These are phyloP conservation scores for Urocolius indicus DNA, from an alignment of 2,113 vertebrate species.

Conservation along the genomic window DNA sequence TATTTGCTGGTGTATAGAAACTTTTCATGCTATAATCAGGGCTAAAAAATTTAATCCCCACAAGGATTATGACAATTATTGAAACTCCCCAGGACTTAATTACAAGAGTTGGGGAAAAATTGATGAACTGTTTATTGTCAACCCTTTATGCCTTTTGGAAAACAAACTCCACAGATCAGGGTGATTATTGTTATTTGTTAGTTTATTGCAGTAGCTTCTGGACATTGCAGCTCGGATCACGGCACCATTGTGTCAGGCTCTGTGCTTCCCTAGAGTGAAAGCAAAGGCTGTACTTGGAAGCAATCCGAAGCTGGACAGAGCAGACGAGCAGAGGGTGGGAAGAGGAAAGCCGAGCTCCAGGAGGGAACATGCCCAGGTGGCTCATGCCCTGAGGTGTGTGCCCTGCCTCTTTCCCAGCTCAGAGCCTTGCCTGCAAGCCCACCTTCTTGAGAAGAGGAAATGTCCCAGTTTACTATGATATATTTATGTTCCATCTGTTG, in stretches of 20 bases:
- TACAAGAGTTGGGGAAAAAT: slow-evolving; percentile 20
- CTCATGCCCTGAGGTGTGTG: not conserved
- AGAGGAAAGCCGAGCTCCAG: not conserved
- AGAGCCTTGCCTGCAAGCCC: not conserved
- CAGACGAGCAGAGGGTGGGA: not conserved
- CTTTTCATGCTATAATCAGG: not conserved
- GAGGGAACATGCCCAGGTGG: not conserved
- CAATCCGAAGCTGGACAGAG: not conserved
- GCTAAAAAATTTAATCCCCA: slow-evolving; percentile 6
- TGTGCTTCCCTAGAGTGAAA: rapidly evolving
- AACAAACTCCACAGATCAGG: not conserved
- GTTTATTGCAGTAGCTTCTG: slow-evolving; percentile 27
- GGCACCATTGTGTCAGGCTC: not conserved
- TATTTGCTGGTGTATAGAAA: slow-evolving; percentile 41
- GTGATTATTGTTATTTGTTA: slow-evolving; percentile 39
- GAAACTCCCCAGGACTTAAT: slow-evolving; percentile 23
- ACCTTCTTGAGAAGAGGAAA: not conserved
- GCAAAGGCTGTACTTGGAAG: not conserved
- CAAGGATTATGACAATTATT: not conserved
- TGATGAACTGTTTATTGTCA: slow-evolving; percentile 56
- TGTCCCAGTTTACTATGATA: rapidly evolving
- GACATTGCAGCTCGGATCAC: not conserved
- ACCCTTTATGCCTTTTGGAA: not conserved
- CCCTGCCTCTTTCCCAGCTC: not conserved
- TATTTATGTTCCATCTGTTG: not conserved